Base-by-base conservation (phyloP, 1,140 invertebrate genomes). In the Drosophila seguyi region DNA sequence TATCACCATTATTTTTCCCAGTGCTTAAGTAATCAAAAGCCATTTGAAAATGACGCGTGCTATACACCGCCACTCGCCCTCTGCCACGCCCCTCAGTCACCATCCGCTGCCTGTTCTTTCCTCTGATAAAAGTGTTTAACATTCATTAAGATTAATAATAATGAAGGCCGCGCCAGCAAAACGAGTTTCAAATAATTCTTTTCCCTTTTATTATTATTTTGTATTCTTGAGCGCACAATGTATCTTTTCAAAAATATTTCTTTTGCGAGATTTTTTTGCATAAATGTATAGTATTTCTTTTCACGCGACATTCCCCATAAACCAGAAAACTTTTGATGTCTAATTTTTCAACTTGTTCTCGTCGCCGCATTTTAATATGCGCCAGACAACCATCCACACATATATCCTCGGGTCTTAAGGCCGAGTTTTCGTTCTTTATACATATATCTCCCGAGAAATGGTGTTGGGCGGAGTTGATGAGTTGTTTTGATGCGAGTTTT, bases 131-230 rank as follows among this genome's bases (percentile, higher is more conserved):
- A 85, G 81, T 90, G 85, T 90, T 90, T 90, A 90, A 90, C 85
- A 90, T 90, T 90, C 86, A 90, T 90, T 90, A 90, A 90, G 85
- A 90, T 90, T 90, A 90, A 85, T 90, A 90, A 80, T 82, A 76
- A 76, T 25, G 50, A 56, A 78, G 52, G 66, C 52, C 34, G 52
- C 76, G 25, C 36, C 68, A 78, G 27, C 52, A n/a, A 88, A 87
- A 87, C 84, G 47, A 78, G 84, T 87, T 87, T 84, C 53, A 77
- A 83, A 80, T 61, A 79, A 79, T 80, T 75, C 42, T 45, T 48
- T 50, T 59, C 48, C 48, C 42, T 58, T 59, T 45, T 16, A 48
- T 36, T 20, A 34, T 20, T 34, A 16, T 16, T 3, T 36, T 53
- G 16, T 48, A 48, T 53, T 22, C 14, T 36, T 16, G 20, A 11